phyloP scores from a whole-genome alignment of 2,113 vertebrate genomes.

The Gasterosteus aculeatus region DNA sequence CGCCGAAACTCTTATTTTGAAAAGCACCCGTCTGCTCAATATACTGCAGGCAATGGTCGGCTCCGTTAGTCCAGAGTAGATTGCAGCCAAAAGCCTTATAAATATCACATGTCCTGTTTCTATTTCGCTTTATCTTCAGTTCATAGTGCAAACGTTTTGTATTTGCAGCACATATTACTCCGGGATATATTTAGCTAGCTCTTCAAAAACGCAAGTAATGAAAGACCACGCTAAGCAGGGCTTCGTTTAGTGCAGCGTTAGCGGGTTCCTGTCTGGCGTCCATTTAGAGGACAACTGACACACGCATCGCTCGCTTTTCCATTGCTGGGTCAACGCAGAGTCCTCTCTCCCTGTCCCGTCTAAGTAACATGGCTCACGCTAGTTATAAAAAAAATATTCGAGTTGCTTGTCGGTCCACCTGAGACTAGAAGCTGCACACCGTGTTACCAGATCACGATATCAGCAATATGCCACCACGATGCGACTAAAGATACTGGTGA shows the following conservation, averaged over 20 bases:
- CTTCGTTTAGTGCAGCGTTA: neutral
- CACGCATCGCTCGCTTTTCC: neutral
- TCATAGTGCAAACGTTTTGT: neutral
- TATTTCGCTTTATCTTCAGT: neutral
- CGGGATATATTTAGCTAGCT: no score
- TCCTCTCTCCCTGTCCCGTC: no score
- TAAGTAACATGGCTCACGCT: no score
- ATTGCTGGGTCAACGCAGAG: neutral
- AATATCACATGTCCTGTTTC: neutral
- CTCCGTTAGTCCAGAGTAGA: neutral
- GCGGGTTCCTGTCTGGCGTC: neutral
- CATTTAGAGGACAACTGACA: neutral
- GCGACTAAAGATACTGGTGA: neutral
- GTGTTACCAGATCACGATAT: neutral
- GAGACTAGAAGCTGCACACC: neutral
- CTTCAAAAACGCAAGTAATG: neutral
- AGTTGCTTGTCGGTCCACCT: neutral
- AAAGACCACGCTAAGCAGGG: neutral
- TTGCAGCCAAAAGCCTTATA: neutral
- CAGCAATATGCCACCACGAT: neutral
- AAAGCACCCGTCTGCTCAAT: neutral
- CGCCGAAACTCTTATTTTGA: constrained; percentile 19
- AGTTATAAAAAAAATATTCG: neutral
- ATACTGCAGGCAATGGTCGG: neutral
- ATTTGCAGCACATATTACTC: no score